Base-by-base conservation (phyloP, 2,113 vertebrate genomes). In the Gobius niger region DNA sequence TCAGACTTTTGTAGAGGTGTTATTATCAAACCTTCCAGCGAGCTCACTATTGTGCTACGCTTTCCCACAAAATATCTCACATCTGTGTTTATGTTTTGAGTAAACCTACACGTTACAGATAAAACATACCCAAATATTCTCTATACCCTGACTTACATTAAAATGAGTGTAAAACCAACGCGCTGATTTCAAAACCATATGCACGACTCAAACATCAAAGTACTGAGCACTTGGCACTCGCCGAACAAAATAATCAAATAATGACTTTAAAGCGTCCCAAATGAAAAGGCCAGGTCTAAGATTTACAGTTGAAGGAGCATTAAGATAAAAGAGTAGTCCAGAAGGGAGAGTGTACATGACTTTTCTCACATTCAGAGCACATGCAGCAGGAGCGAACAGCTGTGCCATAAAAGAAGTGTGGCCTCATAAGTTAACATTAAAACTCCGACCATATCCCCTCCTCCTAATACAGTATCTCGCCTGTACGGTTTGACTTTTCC, bases 351-450 rank as follows among this genome's bases (percentile, higher is more conserved):
- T 71, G 63, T 77, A 70, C 65, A 0, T 5, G 16, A 73, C 76
- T 82, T 86, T 88, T 83, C 84, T 88, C 85, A 85, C 83, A 87
- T 83, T 77, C 40, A 13, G 62, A 81, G 69, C 9, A 15, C 52
- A 65, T 72, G 52, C 65, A 68, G 75, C 62, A 74, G 68, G 82
- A 85, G 75, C 77, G 65, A 80, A 85, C 79, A 88, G 83, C 82
- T 87, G 84, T 40, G 81, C 81, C 83, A 86, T 87, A 87, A 89
- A 88, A 87, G 63, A 81, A 24, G 79, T 79, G 85, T 81, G 80
- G 85, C 81, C 85, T 88, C 81, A 76, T 85, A 81, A 85, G 68
- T 84, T 79, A 78, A 73, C 75, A 47, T 84, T 78, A 77, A 85
- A 83, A 74, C 66, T 62, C 40, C 86, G 74, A 80, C 75, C 64